Percentiles rank a stretch among this genome's conserved stretches.
Conservation (phyloP, 1,140 invertebrate genomes). For the Bombus cullumanus region DNA sequence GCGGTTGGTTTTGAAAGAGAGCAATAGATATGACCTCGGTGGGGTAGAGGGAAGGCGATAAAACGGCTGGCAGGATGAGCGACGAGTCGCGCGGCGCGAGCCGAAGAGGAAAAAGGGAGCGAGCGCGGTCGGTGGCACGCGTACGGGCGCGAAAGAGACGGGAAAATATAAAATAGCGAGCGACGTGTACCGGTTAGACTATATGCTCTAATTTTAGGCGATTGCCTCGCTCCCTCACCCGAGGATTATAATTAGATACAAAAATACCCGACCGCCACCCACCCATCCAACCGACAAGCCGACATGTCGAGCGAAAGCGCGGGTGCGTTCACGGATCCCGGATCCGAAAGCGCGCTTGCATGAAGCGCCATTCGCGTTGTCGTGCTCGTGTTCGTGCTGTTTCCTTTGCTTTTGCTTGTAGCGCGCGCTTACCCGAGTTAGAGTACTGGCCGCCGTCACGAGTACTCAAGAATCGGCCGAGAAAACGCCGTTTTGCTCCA, state of each 20-base stretch:
- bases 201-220: conserved; percentile 83
- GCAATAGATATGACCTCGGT: conserved; percentile 11
- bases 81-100: conserved; percentile 22
- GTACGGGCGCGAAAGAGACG: conserved; percentile 36
- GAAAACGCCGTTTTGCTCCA: conserved; percentile 33
- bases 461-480: conserved; percentile 16
- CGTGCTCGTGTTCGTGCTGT: conserved; percentile 8
- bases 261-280: conserved; percentile 79
- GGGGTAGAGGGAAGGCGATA: conserved; percentile 36
- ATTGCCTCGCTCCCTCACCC: conserved; percentile 82
- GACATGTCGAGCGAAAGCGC: conserved; percentile 54
- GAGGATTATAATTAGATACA: conserved; percentile 83
- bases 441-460: neutral
- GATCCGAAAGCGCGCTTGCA: conserved; percentile 30
- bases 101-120: conserved; percentile 12
- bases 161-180: conserved; percentile 77
- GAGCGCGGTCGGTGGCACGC: neutral
- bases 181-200: conserved; percentile 76
- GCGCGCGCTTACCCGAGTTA: no score
- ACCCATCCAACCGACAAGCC: conserved; percentile 58
- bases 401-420: neutral
- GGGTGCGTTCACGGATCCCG: conserved; percentile 49
- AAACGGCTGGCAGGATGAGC: conserved; percentile 51
- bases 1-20: neutral
- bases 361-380: conserved; percentile 37